Conservation (phyloP, 1,140 invertebrate genomes). For the Lepidurus arcticus region DNA sequence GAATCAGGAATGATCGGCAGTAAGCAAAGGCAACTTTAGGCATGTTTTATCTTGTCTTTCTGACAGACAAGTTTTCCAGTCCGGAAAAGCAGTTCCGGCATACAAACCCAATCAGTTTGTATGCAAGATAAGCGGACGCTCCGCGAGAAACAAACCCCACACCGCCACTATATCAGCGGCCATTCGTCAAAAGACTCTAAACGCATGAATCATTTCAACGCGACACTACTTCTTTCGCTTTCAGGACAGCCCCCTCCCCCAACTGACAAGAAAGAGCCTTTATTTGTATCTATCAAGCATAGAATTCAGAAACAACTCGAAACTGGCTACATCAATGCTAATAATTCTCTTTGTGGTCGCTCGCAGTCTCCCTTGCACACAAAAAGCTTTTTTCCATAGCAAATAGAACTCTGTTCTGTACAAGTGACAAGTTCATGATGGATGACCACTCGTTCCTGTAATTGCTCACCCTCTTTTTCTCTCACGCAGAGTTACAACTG, state of each 20-base stretch:
- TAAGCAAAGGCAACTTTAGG: not conserved
- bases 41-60: not conserved
- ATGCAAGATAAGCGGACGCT: not conserved
- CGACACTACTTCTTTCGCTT: not conserved
- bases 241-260: not conserved
- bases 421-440: constrained; percentile 6
- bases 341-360: not conserved
- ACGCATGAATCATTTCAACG: constrained; percentile 6
- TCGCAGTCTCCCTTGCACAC: not conserved
- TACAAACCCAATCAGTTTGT: not conserved
- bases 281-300: not conserved
- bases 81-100: not conserved
- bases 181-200: not conserved
- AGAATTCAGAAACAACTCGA: not conserved
- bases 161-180: not conserved
- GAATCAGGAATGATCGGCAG: not conserved
- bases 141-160: not conserved
- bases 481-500: not conserved
- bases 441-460: constrained; percentile 4
- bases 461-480: not conserved
- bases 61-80: not conserved
- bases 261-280: not conserved
- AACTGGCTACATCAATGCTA: not conserved
- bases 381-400: not conserved
- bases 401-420: not conserved